Conservation (phyloP, 2,797 vertebrate genomes). For the Potorous gilbertii region DNA sequence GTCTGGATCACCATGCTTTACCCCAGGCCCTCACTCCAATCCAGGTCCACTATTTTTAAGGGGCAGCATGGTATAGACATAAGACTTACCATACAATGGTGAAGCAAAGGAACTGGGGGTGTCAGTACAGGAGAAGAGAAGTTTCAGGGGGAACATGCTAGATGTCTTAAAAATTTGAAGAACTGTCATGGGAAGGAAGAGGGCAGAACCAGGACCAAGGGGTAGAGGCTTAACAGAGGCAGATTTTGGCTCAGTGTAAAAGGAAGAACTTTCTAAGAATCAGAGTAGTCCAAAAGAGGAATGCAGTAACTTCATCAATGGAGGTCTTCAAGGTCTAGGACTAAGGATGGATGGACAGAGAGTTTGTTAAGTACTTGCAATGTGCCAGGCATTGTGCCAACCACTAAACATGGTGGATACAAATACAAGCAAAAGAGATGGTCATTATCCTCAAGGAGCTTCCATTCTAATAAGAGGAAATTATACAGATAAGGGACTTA, state of each 20-base stretch:
- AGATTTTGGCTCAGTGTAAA: not conserved
- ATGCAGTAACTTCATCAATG: not conserved
- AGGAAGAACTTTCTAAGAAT: not conserved
- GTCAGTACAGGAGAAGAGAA: not conserved
- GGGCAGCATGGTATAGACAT: not conserved
- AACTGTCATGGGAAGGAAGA: not conserved
- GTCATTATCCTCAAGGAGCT: not conserved
- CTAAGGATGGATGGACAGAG: too few species aligned
- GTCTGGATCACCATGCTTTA: not conserved
- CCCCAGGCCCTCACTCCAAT: not conserved
- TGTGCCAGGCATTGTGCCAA: not conserved
- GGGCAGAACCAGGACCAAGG: not conserved
- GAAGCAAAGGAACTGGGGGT: not conserved
- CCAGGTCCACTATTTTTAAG: not conserved
- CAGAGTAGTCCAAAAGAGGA: not conserved
- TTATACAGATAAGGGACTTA: not conserved
- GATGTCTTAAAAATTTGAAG: not conserved
- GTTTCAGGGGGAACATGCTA: not conserved
- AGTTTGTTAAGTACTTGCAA: not conserved
- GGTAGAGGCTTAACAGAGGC: not conserved
- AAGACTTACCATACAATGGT: not conserved
- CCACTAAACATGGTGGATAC: not conserved
- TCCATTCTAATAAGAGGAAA: not conserved
- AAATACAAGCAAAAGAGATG: not conserved
- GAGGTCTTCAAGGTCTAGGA: not conserved